These are phyloP conservation scores for Sarotherodon lohbergeri DNA, from an alignment of 2,113 vertebrate species.

Conservation along the genomic window DNA sequence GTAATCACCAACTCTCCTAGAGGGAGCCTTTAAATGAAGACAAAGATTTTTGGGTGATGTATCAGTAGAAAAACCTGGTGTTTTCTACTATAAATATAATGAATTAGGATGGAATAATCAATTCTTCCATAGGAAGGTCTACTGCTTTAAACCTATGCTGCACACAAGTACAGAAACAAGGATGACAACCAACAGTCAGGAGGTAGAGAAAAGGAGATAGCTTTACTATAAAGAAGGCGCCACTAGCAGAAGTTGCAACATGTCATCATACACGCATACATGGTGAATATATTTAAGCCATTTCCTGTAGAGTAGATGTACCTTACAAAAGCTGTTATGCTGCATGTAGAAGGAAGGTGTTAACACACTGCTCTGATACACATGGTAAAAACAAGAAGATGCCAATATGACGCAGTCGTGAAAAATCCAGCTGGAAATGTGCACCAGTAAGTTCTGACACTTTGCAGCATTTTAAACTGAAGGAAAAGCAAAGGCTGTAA, in stretches of 20 bases:
- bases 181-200: conserved; percentile 2
- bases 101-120: neutral
- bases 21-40: neutral
- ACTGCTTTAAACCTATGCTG: neutral
- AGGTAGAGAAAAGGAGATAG: conserved; percentile 75
- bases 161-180: neutral
- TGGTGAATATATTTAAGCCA: conserved; percentile 69
- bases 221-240: conserved; percentile 79
- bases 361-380: conserved; percentile 51
- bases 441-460: conserved; percentile 2
- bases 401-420: conserved; percentile 12
- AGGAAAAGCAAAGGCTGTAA: conserved; percentile 8
- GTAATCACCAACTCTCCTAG: neutral
- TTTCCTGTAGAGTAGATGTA: conserved; percentile 56
- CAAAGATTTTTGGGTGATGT: neutral
- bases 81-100: neutral
- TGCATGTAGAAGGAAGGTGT: conserved; percentile 58
- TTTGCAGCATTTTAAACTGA: conserved; percentile 26
- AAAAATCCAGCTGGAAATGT: conserved; percentile 5
- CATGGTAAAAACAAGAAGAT: conserved; percentile 42
- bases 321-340: conserved; percentile 69
- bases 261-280: conserved; percentile 76
- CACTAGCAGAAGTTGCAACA: conserved; percentile 76
- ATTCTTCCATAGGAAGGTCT: neutral
- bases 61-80: neutral